Conservation (phyloP, 2,888 invertebrate genomes). For the Drosophila atripex region DNA sequence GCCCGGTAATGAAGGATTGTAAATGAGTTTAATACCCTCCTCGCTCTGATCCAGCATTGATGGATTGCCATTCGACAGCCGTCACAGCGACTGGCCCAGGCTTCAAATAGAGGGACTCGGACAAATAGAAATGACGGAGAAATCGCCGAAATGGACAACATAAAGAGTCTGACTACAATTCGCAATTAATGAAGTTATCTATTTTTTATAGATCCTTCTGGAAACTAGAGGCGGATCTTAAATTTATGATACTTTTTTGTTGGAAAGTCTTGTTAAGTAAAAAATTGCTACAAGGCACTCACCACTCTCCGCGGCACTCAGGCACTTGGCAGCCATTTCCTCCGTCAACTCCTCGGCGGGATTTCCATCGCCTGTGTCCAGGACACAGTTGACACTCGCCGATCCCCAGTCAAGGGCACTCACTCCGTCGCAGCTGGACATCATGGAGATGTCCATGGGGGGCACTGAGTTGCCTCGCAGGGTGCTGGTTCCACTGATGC, state of each 20-base stretch:
- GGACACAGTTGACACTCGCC: conserved; percentile 50
- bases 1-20: conserved; percentile 70
- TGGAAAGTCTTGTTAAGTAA: background rate
- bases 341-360: conserved; percentile 81
- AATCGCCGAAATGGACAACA: conserved; percentile 23
- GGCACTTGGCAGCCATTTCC: conserved; percentile 77
- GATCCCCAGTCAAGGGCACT: conserved; percentile 72
- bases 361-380: conserved; percentile 66
- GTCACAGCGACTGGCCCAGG: background rate
- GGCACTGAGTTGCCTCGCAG: conserved; percentile 70
- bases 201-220: conserved; percentile 6
- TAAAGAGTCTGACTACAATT: conserved; percentile 7
- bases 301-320: conserved; percentile 81
- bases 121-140: conserved; percentile 8
- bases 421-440: conserved; percentile 65
- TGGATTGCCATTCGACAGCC: conserved; percentile 53
- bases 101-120: background rate
- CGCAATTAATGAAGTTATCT: conserved; percentile 12
- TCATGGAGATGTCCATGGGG: conserved; percentile 72
- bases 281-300: conserved; percentile 52
- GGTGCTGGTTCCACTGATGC: conserved; percentile 60
- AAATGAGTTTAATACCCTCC: conserved; percentile 64
- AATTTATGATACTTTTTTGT: conserved; percentile 2
- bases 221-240: background rate
- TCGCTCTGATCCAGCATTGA: conserved; percentile 50